A percentile compares a stretch with the other conserved stretches of the same genome.
Evolutionary conservation across 2,888 invertebrate genomes (phyloP).

Genomic region (Drosophila prolongata): DNA sequence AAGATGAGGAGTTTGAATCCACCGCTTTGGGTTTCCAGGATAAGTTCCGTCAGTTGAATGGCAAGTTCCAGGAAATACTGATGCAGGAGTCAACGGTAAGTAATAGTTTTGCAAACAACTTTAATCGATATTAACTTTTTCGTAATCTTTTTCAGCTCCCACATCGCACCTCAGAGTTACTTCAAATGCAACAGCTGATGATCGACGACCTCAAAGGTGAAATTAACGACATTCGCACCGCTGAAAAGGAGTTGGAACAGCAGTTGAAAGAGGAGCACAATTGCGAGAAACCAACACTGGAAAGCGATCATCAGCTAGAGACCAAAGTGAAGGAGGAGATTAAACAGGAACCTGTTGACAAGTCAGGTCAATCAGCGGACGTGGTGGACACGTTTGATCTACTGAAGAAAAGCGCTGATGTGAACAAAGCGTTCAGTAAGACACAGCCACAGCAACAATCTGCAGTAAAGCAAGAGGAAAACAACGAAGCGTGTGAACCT

Average conservation of each 20-base stretch:
- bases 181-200: constrained; percentile 91
- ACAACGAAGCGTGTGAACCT: constrained; percentile 17
- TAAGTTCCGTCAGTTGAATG: constrained; percentile 89
- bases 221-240: constrained; percentile 87
- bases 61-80: constrained; percentile 90
- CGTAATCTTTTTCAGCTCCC: constrained; percentile 85
- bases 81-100: constrained; percentile 92
- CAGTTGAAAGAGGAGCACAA: constrained; percentile 48
- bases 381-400: constrained; percentile 80
- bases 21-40: constrained; percentile 89
- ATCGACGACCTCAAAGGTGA: constrained; percentile 89
- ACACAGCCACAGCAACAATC: constrained; percentile 34
- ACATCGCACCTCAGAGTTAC: constrained; percentile 90
- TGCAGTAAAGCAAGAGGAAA: constrained; percentile 57
- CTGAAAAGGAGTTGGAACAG: constrained; percentile 59
- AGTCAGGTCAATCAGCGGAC: constrained; percentile 16
- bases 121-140: constrained; percentile 46
- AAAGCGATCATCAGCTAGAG: constrained; percentile 26
- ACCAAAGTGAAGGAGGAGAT: constrained; percentile 79
- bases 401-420: constrained; percentile 73
- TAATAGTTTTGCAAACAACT: too few relatives aligned
- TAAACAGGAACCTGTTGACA: constrained; percentile 76
- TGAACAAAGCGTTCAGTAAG: constrained; percentile 66
- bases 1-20: constrained; percentile 89
- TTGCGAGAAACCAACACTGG: constrained; percentile 14